These are phyloP conservation scores for Limnephilus lunatus DNA, from an alignment of 2,888 invertebrate species.

Conservation along the genomic window DNA sequence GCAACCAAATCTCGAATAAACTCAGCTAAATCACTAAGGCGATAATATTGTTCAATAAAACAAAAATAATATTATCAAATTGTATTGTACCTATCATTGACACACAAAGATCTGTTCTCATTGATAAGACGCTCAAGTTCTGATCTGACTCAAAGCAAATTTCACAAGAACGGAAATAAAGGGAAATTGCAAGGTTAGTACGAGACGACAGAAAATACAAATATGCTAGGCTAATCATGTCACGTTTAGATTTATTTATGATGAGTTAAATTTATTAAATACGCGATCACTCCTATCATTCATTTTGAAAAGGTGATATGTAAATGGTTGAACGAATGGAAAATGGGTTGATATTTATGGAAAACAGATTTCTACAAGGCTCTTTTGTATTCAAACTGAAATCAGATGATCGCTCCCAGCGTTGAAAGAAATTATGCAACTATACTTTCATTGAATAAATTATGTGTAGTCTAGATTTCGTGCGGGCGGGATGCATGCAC, in stretches of 20 bases:
- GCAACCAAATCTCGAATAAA: not conserved
- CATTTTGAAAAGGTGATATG: not conserved
- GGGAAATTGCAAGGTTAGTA: not conserved
- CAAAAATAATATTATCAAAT: not conserved
- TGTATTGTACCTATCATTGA: not conserved
- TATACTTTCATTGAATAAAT: not conserved
- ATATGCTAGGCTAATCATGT: not conserved
- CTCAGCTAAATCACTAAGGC: not conserved
- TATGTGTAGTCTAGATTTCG: not conserved
- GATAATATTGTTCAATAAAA: not conserved
- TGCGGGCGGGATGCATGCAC: not conserved
- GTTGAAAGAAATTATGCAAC: not conserved
- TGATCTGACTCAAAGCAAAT: not conserved
- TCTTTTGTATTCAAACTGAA: not conserved
- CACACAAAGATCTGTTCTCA: slow-evolving; percentile 2
- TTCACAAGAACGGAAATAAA: slow-evolving; percentile 2
- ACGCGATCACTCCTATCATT: not conserved
- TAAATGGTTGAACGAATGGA: not conserved
- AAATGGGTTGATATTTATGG: not conserved
- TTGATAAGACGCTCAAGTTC: not conserved
- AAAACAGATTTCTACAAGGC: not conserved
- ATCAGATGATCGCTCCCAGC: not conserved
- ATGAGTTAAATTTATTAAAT: not conserved
- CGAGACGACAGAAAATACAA: not conserved
- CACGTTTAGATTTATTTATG: not conserved